Percentiles rank a stretch among this genome's conserved stretches.
Conservation (phyloP, 1,140 invertebrate species). For the Coelopa frigida region DNA sequence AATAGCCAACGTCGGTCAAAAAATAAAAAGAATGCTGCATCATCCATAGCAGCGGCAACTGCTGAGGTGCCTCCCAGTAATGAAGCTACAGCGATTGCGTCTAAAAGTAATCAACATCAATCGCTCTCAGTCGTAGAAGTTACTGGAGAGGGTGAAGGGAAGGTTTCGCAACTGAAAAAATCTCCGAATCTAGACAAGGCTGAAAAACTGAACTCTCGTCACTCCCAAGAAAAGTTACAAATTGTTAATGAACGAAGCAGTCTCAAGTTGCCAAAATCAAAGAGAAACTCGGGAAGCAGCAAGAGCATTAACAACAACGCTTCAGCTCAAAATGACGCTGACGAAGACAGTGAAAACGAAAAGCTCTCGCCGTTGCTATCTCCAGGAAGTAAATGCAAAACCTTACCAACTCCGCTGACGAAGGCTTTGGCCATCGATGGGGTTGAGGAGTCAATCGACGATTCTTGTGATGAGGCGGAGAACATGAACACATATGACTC, state of each 20-base stretch:
- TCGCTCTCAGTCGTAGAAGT: not conserved
- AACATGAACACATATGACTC: too few relatives aligned
- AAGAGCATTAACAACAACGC: conserved; percentile 10
- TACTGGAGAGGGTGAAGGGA: too few relatives aligned
- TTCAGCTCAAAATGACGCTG: conserved; percentile 45
- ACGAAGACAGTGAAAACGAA: conserved; percentile 74
- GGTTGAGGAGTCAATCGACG: conserved; percentile 25
- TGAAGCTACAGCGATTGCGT: not conserved
- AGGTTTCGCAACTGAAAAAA: too few relatives aligned
- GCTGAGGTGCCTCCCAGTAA: conserved; percentile 32
- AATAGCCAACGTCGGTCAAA: conserved; percentile 32
- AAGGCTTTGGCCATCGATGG: conserved; percentile 40
- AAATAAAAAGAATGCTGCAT: conserved; percentile 36
- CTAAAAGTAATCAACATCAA: conserved; percentile 6
- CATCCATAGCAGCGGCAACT: conserved; percentile 29
- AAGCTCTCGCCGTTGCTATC: conserved; percentile 68
- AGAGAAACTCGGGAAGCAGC: conserved; percentile 13
- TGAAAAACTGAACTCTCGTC: conserved; percentile 3
- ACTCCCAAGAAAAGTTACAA: conserved; percentile 29
- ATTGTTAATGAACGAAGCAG: conserved; percentile 38
- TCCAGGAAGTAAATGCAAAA: conserved; percentile 39
- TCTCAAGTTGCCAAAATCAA: conserved; percentile 15
- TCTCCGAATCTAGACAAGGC: too few relatives aligned
- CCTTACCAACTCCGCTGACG: conserved; percentile 1
- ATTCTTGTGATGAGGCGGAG: not conserved